A percentile compares a stretch with the other conserved stretches of the same genome.
Conservation (phyloP, 1,140 invertebrate genomes). For the Neodiprion virginianus region DNA sequence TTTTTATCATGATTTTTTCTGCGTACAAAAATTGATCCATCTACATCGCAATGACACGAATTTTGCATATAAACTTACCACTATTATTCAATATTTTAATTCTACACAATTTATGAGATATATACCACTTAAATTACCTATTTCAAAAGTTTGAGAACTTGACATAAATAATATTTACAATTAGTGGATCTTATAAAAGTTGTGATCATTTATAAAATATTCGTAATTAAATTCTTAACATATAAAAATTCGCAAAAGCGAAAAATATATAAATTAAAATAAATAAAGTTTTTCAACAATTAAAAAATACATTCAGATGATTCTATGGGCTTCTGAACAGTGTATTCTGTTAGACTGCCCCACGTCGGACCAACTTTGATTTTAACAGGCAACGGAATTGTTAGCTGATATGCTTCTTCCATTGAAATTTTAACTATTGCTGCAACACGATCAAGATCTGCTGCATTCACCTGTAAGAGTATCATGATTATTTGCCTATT, state of each 20-base stretch:
- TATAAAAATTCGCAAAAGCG: not conserved
- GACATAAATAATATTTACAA: slow-evolving; percentile 5
- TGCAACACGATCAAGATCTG: slow-evolving; percentile 68
- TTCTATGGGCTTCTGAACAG: not conserved
- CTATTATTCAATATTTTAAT: not conserved
- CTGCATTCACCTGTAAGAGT: slow-evolving; percentile 50
- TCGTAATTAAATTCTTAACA: not conserved
- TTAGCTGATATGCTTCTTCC: slow-evolving; percentile 78
- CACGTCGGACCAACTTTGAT: slow-evolving; percentile 82
- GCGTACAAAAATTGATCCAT: not conserved
- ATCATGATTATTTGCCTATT: slow-evolving; percentile 8
- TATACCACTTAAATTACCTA: too few species aligned
- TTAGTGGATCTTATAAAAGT: not conserved
- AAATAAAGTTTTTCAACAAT: not conserved
- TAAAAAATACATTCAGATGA: not conserved
- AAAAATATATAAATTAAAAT: not conserved
- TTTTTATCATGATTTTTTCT: not conserved
- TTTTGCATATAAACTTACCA: not conserved
- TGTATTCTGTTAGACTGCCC: slow-evolving; percentile 71
- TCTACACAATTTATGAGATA: too few species aligned
- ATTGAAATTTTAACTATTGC: slow-evolving; percentile 77
- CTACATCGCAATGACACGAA: not conserved
- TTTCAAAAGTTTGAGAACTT: not conserved
- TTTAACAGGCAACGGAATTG: slow-evolving; percentile 86
- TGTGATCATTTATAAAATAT: not conserved